phyloP scores from a whole-genome alignment of 2,113 vertebrate genomes.

The Notechis scutatus region DNA sequence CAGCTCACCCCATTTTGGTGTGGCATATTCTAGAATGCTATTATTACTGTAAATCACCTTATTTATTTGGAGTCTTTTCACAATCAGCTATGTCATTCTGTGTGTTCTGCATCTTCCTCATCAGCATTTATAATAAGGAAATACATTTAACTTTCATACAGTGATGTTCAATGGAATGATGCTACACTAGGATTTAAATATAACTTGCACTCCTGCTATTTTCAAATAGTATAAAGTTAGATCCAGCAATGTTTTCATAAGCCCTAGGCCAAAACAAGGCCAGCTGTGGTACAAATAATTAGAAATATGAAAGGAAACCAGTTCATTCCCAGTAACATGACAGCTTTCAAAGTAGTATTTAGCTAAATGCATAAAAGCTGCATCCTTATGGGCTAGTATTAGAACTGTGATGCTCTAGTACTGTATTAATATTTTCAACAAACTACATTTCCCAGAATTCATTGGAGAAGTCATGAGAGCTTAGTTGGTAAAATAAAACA shows the following conservation, averaged over 20 bases:
- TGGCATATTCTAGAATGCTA: neutral
- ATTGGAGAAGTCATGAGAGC: neutral
- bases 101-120: neutral
- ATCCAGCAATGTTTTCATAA: neutral
- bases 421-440: neutral
- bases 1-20: neutral
- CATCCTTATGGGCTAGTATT: neutral
- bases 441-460: neutral
- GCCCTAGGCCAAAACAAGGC: neutral
- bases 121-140: neutral
- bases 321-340: neutral
- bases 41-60: neutral
- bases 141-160: neutral
- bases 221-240: neutral
- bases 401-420: neutral
- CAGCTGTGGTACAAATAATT: too few relatives aligned
- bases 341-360: neutral
- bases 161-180: neutral
- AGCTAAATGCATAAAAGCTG: neutral
- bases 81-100: neutral
- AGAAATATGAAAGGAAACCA: neutral
- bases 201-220: neutral
- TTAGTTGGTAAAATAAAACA: neutral
- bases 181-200: neutral
- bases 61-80: neutral